A percentile compares a stretch with the other conserved stretches of the same genome.
phyloP scores from a whole-genome alignment of 2,113 vertebrate species.

The Psittacus erithacus region DNA sequence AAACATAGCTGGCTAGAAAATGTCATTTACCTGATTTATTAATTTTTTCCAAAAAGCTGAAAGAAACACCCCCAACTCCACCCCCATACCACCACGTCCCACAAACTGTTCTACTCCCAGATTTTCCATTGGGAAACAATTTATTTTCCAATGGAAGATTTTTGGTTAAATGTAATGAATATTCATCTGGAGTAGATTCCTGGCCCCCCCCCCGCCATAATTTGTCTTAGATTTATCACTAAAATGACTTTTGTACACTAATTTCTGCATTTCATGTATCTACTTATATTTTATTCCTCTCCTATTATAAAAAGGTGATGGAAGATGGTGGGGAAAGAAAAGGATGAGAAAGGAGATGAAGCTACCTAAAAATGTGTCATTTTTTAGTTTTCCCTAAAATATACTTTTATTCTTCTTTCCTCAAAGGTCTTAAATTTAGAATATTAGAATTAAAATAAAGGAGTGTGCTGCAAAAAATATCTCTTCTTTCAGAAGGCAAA shows the following conservation, averaged over 20 bases:
- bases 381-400: not conserved
- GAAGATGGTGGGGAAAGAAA: not conserved
- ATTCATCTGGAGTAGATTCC: not conserved
- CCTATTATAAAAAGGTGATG: not conserved
- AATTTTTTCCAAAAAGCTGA: not conserved
- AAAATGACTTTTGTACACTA: not conserved
- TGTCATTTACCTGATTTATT: not conserved
- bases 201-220: not conserved
- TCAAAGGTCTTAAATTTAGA: not conserved
- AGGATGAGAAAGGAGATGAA: not conserved
- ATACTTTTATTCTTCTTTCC: not conserved
- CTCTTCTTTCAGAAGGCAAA: not conserved
- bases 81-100: rapidly evolving
- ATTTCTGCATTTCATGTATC: not conserved
- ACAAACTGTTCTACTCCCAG: not conserved
- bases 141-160: not conserved
- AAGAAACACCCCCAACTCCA: not conserved
- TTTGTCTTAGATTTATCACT: not conserved
- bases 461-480: not conserved
- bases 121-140: not conserved
- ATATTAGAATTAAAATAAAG: not conserved
- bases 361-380: not conserved
- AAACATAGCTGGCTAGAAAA: not conserved
- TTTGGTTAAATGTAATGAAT: not conserved
- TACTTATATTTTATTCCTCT: not conserved